These are phyloP conservation scores for Manduca sexta DNA, from an alignment of 1,140 invertebrate species.

Conservation along the genomic window DNA sequence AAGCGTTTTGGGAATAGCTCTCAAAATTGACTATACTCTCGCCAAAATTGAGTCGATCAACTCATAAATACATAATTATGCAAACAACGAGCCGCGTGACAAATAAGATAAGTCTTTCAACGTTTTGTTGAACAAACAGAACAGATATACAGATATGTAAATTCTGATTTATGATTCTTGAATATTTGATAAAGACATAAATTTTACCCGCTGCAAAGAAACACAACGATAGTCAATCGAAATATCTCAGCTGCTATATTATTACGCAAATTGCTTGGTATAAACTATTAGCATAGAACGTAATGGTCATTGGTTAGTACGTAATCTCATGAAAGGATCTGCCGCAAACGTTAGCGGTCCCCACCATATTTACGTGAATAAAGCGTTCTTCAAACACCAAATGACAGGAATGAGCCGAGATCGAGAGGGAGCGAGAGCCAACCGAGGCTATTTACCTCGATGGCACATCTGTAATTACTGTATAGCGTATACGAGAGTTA, in stretches of 20 bases:
- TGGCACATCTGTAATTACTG: constrained; percentile 59
- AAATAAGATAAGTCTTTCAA: constrained; percentile 15
- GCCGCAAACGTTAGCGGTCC: constrained; percentile 16
- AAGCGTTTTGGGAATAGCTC: background rate
- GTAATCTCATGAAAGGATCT: constrained; percentile 31
- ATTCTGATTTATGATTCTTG: constrained; percentile 16
- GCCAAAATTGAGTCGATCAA: no score
- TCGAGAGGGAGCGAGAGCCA: constrained; percentile 27
- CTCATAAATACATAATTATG: constrained; percentile 13
- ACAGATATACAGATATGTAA: constrained; percentile 14
- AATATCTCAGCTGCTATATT: constrained; percentile 10
- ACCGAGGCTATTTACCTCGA: constrained; percentile 52
- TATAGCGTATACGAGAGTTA: constrained; percentile 42
- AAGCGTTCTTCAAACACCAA: constrained; percentile 39
- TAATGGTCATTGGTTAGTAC: constrained; percentile 24
- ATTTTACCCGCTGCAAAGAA: constrained; percentile 13
- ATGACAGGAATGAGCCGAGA: constrained; percentile 48
- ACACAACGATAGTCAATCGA: constrained; percentile 8
- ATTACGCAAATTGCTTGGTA: constrained; percentile 31
- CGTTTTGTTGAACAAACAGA: constrained; percentile 21
- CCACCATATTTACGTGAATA: constrained; percentile 42
- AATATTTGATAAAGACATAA: constrained; percentile 25
- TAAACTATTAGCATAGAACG: constrained; percentile 27
- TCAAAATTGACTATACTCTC: no score
- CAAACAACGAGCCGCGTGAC: constrained; percentile 12